Percentiles rank a stretch among this genome's conserved stretches.
Evolutionary conservation across 2,888 invertebrate species (phyloP).

Genomic region (Sturmia bella): DNA sequence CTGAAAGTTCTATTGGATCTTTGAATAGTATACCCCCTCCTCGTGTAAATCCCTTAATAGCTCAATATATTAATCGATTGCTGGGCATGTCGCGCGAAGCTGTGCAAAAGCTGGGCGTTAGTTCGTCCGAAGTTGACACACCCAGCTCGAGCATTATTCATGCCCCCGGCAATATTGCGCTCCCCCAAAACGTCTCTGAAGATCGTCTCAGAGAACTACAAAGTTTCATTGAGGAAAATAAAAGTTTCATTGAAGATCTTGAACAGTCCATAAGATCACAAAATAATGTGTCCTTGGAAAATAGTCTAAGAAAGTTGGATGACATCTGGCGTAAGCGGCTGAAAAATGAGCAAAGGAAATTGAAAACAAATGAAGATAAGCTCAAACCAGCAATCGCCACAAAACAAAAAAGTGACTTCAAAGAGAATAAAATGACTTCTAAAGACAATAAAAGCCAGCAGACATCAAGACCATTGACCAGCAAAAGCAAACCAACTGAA

Average conservation of each 20-base stretch:
- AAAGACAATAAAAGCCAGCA: background rate
- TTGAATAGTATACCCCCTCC: background rate
- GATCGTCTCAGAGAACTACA: slow-evolving; percentile 76
- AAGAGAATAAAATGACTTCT: background rate
- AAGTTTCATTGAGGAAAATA: slow-evolving; percentile 79
- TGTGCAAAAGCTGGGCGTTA: slow-evolving; percentile 82
- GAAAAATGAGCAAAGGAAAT: slow-evolving; percentile 15
- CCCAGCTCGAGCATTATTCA: slow-evolving; percentile 83
- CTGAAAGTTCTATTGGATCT: slow-evolving; percentile 29
- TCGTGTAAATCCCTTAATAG: slow-evolving; percentile 79
- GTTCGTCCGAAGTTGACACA: slow-evolving; percentile 82
- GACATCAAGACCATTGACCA: background rate
- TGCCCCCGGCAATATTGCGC: slow-evolving; percentile 78
- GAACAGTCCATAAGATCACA: slow-evolving; percentile 76
- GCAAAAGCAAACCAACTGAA: background rate
- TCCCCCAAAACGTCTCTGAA: slow-evolving; percentile 66
- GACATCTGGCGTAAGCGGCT: slow-evolving; percentile 76
- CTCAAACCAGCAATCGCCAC: slow-evolving; percentile 1
- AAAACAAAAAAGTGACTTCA: background rate
- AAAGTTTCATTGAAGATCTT: slow-evolving; percentile 78
- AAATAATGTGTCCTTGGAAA: slow-evolving; percentile 71
- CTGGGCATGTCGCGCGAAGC: slow-evolving; percentile 83
- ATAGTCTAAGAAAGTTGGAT: slow-evolving; percentile 73
- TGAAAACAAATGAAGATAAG: slow-evolving; percentile 23
- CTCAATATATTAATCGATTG: slow-evolving; percentile 82